phyloP scores from a whole-genome alignment of 2,113 vertebrate species.

The Pollachius pollachius region DNA sequence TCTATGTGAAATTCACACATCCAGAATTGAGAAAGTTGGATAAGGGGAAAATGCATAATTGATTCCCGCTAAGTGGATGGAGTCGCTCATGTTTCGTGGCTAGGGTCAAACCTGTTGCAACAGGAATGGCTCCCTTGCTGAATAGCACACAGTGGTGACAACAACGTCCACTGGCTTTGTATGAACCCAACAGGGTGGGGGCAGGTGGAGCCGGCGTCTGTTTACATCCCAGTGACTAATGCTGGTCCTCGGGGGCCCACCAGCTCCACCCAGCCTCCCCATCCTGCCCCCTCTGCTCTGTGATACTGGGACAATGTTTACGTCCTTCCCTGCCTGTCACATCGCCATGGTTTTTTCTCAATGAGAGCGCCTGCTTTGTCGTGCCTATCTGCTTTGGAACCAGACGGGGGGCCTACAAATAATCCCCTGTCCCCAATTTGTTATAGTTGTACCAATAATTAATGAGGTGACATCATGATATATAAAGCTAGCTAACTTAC shows the following conservation, averaged over 20 bases:
- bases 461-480: background rate
- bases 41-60: conserved; percentile 37
- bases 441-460: background rate
- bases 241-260: conserved; percentile 1
- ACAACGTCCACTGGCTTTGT: background rate
- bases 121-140: background rate
- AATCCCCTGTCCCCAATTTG: background rate
- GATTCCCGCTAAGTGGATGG: conserved; percentile 30
- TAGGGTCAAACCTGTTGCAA: conserved; percentile 17
- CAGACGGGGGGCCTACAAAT: background rate
- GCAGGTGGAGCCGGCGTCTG: background rate
- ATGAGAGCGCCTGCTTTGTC: conserved; percentile 24
- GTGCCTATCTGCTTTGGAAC: background rate
- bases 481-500: too few species aligned
- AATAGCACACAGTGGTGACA: too few species aligned
- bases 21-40: background rate
- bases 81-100: conserved; percentile 16
- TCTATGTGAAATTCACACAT: background rate
- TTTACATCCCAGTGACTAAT: conserved; percentile 22
- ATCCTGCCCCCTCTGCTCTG: conserved; percentile 11
- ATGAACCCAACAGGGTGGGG: background rate
- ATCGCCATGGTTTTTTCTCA: conserved; percentile 25
- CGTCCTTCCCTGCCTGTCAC: background rate
- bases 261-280: background rate
- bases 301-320: conserved; percentile 8